Percentiles rank a stretch among this genome's conserved stretches.
Conservation (phyloP, 2,797 vertebrate species). For the Semaprochilodus insignis region DNA sequence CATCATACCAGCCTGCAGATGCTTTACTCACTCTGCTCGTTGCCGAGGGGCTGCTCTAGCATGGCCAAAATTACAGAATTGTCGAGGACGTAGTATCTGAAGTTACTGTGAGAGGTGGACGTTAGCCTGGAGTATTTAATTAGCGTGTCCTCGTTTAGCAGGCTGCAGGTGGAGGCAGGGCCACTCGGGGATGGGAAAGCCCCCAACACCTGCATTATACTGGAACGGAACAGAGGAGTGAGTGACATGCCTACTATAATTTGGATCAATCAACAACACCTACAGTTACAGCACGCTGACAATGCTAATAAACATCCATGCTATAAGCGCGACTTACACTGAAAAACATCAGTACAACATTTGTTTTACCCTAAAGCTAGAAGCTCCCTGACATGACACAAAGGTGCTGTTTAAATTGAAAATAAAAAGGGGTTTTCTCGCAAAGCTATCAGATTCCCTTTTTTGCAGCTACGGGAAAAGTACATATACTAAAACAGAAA, state of each 20-base stretch:
- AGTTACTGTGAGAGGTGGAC: constrained; percentile 84
- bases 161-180: constrained; percentile 88
- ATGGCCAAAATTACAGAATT: constrained; percentile 90
- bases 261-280: neutral
- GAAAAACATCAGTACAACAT: neutral
- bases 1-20: neutral
- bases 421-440: neutral
- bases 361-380: too few species aligned
- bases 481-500: too few species aligned
- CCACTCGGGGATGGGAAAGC: constrained; percentile 90
- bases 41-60: constrained; percentile 87
- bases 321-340: neutral
- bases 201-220: constrained; percentile 90
- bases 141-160: constrained; percentile 88
- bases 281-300: neutral
- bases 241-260: neutral
- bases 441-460: neutral
- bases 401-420: too few species aligned
- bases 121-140: constrained; percentile 86
- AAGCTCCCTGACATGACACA: too few species aligned
- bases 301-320: too few species aligned
- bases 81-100: constrained; percentile 91
- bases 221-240: constrained; percentile 53
- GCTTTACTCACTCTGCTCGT: constrained; percentile 86
- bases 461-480: too few species aligned